These are phyloP conservation scores for Eupelmus urozonus DNA, from an alignment of 2,888 invertebrate genomes.

Conservation along the genomic window DNA sequence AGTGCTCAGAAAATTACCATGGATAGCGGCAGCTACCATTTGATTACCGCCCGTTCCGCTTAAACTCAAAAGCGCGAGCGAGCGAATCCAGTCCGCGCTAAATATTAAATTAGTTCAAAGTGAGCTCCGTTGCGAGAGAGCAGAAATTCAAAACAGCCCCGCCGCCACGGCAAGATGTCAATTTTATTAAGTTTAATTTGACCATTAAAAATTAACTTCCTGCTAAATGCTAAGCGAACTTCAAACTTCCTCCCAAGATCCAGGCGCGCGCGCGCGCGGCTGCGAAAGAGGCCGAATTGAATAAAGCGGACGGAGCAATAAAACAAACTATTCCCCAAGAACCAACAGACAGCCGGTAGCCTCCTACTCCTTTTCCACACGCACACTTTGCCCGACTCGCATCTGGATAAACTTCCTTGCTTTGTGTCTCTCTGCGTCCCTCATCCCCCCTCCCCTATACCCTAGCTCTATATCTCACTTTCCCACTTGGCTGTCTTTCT, in stretches of 20 bases:
- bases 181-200: too few relatives aligned
- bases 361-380: too few relatives aligned
- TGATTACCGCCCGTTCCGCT: too few relatives aligned
- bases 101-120: too few relatives aligned
- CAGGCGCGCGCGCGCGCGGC: neutral
- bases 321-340: slow-evolving; percentile 50
- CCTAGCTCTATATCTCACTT: neutral
- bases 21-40: too few relatives aligned
- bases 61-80: too few relatives aligned
- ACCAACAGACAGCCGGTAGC: slow-evolving; percentile 36
- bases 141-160: too few relatives aligned
- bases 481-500: neutral
- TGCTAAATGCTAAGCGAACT: slow-evolving; percentile 22
- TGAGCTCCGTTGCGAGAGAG: too few relatives aligned
- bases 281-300: slow-evolving; percentile 17
- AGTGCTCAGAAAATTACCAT: too few relatives aligned
- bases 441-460: neutral
- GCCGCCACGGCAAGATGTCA: too few relatives aligned
- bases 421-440: slow-evolving; percentile 22
- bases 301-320: slow-evolving; percentile 42
- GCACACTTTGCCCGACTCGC: neutral
- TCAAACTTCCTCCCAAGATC: neutral
- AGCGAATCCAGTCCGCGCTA: too few relatives aligned
- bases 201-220: slow-evolving; percentile 14
- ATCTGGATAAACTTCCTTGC: slow-evolving; percentile 40